Evolutionary conservation across 1,140 invertebrate genomes (phyloP), one percentile per base, ranked within the genome.

Genomic region (Hyphantria cunea): DNA sequence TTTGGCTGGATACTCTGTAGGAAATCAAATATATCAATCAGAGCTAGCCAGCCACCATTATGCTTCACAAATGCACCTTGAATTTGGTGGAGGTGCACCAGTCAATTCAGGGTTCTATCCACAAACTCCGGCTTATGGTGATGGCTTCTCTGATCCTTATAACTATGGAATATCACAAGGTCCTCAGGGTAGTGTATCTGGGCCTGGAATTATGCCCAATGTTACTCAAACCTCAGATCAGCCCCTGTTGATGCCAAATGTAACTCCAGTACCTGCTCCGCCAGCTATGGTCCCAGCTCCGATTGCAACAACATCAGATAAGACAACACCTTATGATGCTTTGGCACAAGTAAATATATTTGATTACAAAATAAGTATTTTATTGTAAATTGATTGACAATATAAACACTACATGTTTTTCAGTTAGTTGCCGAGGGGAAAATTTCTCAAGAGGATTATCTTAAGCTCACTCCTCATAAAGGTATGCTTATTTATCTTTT

Each of bases 351-450:
- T 90, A 88, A 82, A 68, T 82, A 87, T 71, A 49, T 56, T 50
- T 56, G n/a, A 53, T 37, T 62, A 12, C 52, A 53, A 50, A 54
- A 33, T 52, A 65, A 41, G 56, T 31, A 44, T 44, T 44, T 62
- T 64, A 39, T 25, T 1, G 17, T 25, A 33, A 41, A 42, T 31
- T 42, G 51, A 63, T 34, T 50, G 48, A 44, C 14, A 61, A 12
- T 39, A 47, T 52, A 67, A 25, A 54, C 50, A 67, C 37, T 58
- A 58, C 31, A 39, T 55, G 2, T 76, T 64, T 89, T 89, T 70
- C 84, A 90, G 87, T 74, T 90, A 78, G 80, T 89, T 42, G 84
- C 84, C 49, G 87, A 90, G 64, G 87, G 87, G 33, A 89, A 83
- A 59, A 73, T 90, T 56, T 87, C 86, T 34, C 73, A 86, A 76